Conservation (phyloP, 1,140 invertebrate species). For the Neodiprion lecontei region DNA sequence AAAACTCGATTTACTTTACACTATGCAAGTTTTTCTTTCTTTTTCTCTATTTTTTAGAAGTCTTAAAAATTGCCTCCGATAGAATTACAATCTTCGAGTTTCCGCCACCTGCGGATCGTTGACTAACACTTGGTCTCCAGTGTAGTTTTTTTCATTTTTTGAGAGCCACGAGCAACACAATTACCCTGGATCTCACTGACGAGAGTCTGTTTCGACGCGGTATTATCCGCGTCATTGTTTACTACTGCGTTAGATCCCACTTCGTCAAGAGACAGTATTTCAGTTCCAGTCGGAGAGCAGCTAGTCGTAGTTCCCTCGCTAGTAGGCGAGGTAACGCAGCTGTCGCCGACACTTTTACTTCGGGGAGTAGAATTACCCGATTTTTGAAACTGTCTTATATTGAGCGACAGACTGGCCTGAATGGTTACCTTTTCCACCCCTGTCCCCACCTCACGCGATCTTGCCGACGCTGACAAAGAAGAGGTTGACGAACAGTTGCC, state of each 20-base stretch:
- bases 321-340: conserved; percentile 52
- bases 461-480: background rate
- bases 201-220: background rate
- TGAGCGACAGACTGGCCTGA: conserved; percentile 45
- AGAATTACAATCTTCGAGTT: too few species aligned
- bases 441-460: background rate
- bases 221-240: conserved; percentile 23
- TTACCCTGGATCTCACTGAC: conserved; percentile 6
- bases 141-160: conserved; percentile 40
- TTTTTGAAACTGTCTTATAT: conserved; percentile 44
- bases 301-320: conserved; percentile 53
- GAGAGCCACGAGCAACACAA: conserved; percentile 34
- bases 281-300: conserved; percentile 48
- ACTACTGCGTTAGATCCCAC: conserved; percentile 26
- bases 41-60: conserved; percentile 27
- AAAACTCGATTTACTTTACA: conserved; percentile 31
- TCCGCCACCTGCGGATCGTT: background rate
- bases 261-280: conserved; percentile 48
- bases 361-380: conserved; percentile 37
- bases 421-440: conserved; percentile 35
- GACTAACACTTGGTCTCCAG: conserved; percentile 52
- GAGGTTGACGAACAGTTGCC: conserved; percentile 7
- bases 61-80: background rate
- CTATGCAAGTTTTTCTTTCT: conserved; percentile 29
- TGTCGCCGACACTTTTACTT: conserved; percentile 48